Percentiles rank a stretch among this genome's conserved stretches.
Conservation (phyloP, 1,140 invertebrate species). For the Chironomus tepperi region DNA sequence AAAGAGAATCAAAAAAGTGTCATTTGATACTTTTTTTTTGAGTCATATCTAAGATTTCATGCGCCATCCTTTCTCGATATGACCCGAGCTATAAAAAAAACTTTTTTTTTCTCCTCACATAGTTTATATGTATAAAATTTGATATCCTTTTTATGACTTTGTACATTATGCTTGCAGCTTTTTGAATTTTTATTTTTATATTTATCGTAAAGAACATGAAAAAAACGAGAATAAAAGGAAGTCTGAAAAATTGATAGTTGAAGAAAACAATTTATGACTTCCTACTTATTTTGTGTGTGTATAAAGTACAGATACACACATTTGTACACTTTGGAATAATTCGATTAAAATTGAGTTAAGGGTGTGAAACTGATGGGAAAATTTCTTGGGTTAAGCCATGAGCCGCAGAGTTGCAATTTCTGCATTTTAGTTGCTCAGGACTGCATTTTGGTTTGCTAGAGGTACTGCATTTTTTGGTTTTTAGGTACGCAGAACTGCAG, state of each 20-base stretch:
- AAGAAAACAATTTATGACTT: neutral
- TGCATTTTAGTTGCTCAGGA: too few species aligned
- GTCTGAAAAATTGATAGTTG: slow-evolving; percentile 7
- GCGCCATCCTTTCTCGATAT: neutral
- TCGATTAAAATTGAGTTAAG: too few species aligned
- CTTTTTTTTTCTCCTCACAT: neutral
- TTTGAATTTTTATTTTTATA: neutral
- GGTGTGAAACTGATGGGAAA: too few species aligned
- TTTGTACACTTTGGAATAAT: too few species aligned
- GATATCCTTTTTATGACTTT: slow-evolving; percentile 13
- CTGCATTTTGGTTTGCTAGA: too few species aligned
- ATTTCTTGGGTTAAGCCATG: too few species aligned
- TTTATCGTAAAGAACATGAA: neutral
- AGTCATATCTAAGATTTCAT: slow-evolving; percentile 2
- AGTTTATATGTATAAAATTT: neutral
- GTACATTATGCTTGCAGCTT: neutral
- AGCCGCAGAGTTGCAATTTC: too few species aligned
- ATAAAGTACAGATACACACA: too few species aligned
- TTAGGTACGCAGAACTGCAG: too few species aligned
- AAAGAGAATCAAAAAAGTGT: slow-evolving; percentile 5
- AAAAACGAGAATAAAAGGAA: neutral
- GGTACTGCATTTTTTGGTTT: too few species aligned
- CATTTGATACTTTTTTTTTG: slow-evolving; percentile 1
- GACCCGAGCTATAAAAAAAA: neutral
- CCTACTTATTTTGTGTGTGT: too few species aligned